A percentile compares a stretch with the other conserved stretches of the same genome.
Evolutionary conservation across 23 tunicate species (phyloP).

Genomic region (Trididemnum nubilum): DNA sequence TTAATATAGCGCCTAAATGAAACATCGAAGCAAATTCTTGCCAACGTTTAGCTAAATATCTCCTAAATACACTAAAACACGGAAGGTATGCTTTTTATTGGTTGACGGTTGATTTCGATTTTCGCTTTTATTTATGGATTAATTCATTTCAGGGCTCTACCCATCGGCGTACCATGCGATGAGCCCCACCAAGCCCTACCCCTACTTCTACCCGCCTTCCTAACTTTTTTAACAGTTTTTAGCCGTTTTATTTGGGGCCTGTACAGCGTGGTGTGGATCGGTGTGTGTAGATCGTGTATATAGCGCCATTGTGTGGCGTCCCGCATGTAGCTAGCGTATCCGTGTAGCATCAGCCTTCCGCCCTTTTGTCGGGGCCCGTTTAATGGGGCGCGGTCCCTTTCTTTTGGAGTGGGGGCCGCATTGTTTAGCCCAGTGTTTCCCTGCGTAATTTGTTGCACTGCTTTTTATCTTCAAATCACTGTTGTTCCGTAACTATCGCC

Average conservation of each 20-base stretch:
- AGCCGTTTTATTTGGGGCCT: not conserved
- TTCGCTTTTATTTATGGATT: no score
- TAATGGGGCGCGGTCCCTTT: not conserved
- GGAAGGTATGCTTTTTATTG: no score
- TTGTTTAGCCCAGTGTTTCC: not conserved
- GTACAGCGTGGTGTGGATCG: no score
- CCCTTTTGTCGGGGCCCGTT: not conserved
- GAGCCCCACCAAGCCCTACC: constrained; percentile 74
- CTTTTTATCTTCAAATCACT: constrained; percentile 24
- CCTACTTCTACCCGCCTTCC: constrained; percentile 61
- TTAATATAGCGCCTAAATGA: no score
- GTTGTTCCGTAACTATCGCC: constrained; percentile 9
- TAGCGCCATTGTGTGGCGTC: not conserved
- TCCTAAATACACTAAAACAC: no score
- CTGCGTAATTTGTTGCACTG: constrained; percentile 20
- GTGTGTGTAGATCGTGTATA: not conserved
- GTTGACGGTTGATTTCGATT: no score
- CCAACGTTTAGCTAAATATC: no score
- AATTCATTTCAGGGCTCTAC: constrained; percentile 45
- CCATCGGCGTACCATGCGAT: constrained; percentile 64
- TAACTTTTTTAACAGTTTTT: not conserved
- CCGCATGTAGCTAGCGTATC: not conserved
- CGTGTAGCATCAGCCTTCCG: not conserved
- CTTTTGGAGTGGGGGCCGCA: not conserved
- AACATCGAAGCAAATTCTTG: no score